Evolutionary conservation across 2,113 vertebrate genomes (phyloP), one percentile per base, ranked within the genome.

Genomic region (Hyla sarda): DNA sequence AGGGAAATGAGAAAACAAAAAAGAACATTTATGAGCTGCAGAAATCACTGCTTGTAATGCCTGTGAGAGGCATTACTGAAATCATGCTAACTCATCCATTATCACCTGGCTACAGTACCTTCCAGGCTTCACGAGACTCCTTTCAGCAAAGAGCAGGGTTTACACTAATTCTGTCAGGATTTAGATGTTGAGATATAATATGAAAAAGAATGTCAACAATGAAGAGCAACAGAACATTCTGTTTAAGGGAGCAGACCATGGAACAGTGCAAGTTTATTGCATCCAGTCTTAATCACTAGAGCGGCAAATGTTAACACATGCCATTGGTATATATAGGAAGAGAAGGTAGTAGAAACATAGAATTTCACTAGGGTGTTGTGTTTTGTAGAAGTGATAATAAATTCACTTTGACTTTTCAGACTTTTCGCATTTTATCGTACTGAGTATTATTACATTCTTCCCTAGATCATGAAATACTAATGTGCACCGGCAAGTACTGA

Each of bases 41-140:
- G 73, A 89, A 41, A 77, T 86, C 89, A 83, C 84, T 91, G 89
- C 88, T 74, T 84, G 80, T 69, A 82, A 82, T 82, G 88, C 87
- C 91, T 65, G 56, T 72, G 85, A 88, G 82, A 91, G 89, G 62
- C 87, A 88, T 90, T 85, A 48, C 28, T 75, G 85, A 90, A 91
- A 95, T 94, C 91, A 93, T 82, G 88, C 86, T 90, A 89, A 91
- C 91, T 93, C 91, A 90, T 91, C 91, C 90, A 88, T 91, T 92
- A 88, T 81, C 90, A 88, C 90, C 56, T 91, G 85, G 75, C 89
- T 91, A 54, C 60, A 41, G 77, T 13, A 77, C 72, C 74, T 87
- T 84, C 88, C 21, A 88, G 89, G 89, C 75, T 82, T 89, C 90
- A 78, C 82, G 62, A 69, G 69, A 88, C 84, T 78, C 88, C 82